A percentile compares a stretch with the other conserved stretches of the same genome.
These are phyloP conservation scores for Poecilia wingei DNA, from an alignment of 2,797 vertebrate genomes.

Conservation along the genomic window DNA sequence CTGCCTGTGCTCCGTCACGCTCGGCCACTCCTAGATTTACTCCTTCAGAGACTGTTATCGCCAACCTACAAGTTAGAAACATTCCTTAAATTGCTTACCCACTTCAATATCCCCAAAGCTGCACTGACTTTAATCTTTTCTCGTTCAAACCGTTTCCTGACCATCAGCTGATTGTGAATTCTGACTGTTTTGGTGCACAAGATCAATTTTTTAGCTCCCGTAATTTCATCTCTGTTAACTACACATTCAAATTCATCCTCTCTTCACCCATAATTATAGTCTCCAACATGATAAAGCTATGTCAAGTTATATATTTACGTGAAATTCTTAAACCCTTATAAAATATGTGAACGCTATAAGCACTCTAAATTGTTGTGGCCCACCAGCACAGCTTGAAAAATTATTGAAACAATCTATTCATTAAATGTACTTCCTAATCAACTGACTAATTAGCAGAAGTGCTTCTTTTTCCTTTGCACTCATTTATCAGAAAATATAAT, in stretches of 20 bases:
- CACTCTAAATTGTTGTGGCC: background rate
- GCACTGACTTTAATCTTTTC: background rate
- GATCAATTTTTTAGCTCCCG: background rate
- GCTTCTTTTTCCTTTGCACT: background rate
- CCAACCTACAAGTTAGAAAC: background rate
- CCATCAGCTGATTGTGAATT: background rate
- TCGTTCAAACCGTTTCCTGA: background rate
- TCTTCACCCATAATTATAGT: background rate
- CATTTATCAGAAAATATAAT: background rate
- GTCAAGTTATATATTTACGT: background rate
- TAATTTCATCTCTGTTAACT: background rate
- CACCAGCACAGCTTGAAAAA: background rate
- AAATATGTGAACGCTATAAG: background rate
- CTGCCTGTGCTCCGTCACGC: background rate
- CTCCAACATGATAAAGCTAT: background rate
- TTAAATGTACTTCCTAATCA: background rate
- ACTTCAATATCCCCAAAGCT: background rate
- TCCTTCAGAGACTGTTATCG: background rate
- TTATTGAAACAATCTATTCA: background rate
- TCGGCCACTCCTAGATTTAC: background rate
- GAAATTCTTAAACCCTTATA: background rate
- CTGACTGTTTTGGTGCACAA: background rate
- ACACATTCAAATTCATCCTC: background rate
- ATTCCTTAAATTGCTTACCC: conserved; percentile 1
- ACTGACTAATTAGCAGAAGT: background rate